phyloP scores from a whole-genome alignment of 2,113 vertebrate species.

The Sakesphorus luctuosus region DNA sequence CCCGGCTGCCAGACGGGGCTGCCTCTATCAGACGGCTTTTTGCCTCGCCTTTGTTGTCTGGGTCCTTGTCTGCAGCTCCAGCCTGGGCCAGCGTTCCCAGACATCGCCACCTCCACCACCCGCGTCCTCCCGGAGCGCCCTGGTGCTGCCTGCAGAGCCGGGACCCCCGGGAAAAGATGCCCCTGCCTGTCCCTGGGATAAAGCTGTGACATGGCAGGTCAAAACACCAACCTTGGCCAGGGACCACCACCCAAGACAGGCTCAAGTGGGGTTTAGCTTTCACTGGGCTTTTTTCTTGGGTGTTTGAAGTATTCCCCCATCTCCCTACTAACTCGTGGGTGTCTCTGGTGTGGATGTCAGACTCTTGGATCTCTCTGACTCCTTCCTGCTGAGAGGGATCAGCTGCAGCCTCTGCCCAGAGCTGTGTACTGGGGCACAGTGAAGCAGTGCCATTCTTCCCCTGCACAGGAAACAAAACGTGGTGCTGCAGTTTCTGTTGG shows the following conservation, averaged over 20 bases:
- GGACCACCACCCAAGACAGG: not conserved
- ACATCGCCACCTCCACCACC: not conserved
- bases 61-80: slow-evolving; percentile 40
- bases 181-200: not conserved
- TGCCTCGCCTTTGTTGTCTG: slow-evolving; percentile 56
- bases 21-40: slow-evolving; percentile 10
- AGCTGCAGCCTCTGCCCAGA: not conserved
- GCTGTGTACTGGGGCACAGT: accelerated
- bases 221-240: not conserved
- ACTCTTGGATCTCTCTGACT: not conserved
- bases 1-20: not conserved
- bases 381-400: not conserved
- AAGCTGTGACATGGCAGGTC: accelerated
- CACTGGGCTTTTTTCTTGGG: not conserved
- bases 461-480: not conserved
- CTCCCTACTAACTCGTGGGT: not conserved
- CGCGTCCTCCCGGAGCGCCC: not conserved
- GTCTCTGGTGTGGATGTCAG: not conserved
- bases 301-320: not conserved
- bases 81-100: not conserved
- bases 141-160: not conserved
- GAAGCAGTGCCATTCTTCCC: accelerated
- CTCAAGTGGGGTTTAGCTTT: not conserved
- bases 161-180: not conserved
- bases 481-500: not conserved